Evolutionary conservation across 2,797 vertebrate genomes (phyloP), one percentile per base, ranked within the genome.

Genomic region (Melopsittacus undulatus): DNA sequence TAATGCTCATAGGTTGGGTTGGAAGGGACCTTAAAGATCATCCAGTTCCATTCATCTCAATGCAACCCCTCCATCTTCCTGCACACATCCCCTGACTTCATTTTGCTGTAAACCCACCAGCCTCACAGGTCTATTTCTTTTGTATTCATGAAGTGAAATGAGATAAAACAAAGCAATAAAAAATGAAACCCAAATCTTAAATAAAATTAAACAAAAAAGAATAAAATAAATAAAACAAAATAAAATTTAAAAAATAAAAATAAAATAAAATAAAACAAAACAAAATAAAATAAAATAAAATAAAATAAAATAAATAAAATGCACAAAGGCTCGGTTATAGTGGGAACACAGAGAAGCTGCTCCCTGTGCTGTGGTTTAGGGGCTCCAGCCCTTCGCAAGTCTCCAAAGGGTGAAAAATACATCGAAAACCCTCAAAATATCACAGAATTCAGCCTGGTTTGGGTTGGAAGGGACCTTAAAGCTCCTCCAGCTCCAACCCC

Each of bases 321-420:
- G 10, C 9, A 5, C 12, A 1, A 32, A 29, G 0, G 0, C 30
- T 10, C 8, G n/a, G 27, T 14, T 12, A 0, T 2, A 9, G 22
- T 3, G 9, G 21, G 36, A 9, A 11, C 59, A 10, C 8, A 5
- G 59, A 13, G 23, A 20, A 13, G 26, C 45, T 36, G 49, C 57
- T 29, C 13, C 57, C 34, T 0, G 0, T 6, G 19, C 11, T 0
- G 0, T 2, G 26, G 4, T 30, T 67, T 4, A 3, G 40, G 34
- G 29, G 29, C 26, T 49, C 24, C 43, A 62, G 38, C 46, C 2
- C 49, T 51, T 32, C 26, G 16, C 11, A 1, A 13, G 29, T 7
- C 49, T n/a, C 10, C 36, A 19, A 27, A 72, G 10, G 13, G 23
- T 32, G 43, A 45, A 46, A 72, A 68, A 29, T 6, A 3, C 22